phyloP scores from a whole-genome alignment of 37 sponge, comb jelly and placozoan genomes.

The Beroe forskalii region DNA sequence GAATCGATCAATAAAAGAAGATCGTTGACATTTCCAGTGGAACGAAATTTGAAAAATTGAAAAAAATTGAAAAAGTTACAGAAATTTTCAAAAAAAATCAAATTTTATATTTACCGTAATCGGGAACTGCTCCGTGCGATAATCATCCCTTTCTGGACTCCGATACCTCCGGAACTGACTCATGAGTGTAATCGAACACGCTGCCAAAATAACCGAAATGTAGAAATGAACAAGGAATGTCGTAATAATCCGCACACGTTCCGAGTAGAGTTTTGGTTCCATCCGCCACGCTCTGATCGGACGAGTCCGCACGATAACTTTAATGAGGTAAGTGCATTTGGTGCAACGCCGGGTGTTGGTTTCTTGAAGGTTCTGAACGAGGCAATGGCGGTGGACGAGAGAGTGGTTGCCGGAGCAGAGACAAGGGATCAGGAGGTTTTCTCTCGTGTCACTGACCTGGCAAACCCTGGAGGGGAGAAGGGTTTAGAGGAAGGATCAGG shows the following conservation, averaged over 20 bases:
- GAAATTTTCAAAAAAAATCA: no score
- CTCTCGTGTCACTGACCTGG: background rate
- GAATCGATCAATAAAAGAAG: no score
- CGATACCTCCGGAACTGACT: background rate
- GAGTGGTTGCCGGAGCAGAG: background rate
- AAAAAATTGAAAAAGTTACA: no score
- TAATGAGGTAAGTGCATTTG: background rate
- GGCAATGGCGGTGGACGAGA: background rate
- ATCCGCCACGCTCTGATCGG: background rate
- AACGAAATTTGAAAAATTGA: no score
- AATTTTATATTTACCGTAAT: background rate
- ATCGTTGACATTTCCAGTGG: no score
- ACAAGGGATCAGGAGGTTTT: background rate
- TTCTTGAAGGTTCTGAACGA: background rate
- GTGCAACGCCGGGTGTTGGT: background rate
- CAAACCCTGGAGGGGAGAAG: background rate
- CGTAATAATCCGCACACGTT: background rate
- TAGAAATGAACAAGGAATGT: background rate
- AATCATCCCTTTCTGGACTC: background rate
- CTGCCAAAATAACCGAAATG: slow-evolving; percentile 12
- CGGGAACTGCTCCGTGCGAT: background rate
- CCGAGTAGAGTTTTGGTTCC: background rate
- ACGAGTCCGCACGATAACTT: background rate
- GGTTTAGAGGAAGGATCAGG: background rate
- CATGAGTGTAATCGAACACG: background rate